A percentile compares a stretch with the other conserved stretches of the same genome.
Evolutionary conservation across 1,140 invertebrate species (phyloP).

Genomic region (Zaprionus africanus): DNA sequence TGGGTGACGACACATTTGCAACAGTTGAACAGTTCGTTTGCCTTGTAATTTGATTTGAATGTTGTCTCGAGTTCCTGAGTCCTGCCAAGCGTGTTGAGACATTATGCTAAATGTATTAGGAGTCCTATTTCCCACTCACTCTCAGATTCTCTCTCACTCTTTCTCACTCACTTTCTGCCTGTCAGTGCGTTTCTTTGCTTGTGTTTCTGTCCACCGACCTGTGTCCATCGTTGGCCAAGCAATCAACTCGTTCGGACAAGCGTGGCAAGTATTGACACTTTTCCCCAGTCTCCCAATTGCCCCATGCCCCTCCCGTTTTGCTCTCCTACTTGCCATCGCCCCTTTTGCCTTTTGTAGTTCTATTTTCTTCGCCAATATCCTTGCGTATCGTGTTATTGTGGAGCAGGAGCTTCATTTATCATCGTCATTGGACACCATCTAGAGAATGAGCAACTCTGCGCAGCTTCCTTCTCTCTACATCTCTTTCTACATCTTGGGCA

Average conservation of each 20-base stretch:
- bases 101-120: conserved; percentile 45
- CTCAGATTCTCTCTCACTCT: neutral
- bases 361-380: conserved; percentile 13
- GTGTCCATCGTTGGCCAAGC: conserved; percentile 12
- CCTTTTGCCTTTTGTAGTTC: neutral
- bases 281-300: neutral
- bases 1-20: conserved; percentile 46
- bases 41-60: conserved; percentile 64
- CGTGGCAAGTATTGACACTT: conserved; percentile 24
- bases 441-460: neutral
- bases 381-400: conserved; percentile 13
- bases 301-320: neutral
- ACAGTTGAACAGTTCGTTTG: conserved; percentile 64
- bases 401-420: conserved; percentile 45
- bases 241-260: conserved; percentile 46
- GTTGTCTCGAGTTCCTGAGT: conserved; percentile 15
- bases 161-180: neutral
- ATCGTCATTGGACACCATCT: conserved; percentile 34
- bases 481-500: neutral
- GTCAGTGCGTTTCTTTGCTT: conserved; percentile 1
- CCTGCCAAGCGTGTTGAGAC: conserved; percentile 27
- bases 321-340: neutral
- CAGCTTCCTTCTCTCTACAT: neutral
- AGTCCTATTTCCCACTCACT: neutral
- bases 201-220: conserved; percentile 5